phyloP scores from a whole-genome alignment of 1,140 invertebrate species.

The Ceratosolen solmsi region DNA sequence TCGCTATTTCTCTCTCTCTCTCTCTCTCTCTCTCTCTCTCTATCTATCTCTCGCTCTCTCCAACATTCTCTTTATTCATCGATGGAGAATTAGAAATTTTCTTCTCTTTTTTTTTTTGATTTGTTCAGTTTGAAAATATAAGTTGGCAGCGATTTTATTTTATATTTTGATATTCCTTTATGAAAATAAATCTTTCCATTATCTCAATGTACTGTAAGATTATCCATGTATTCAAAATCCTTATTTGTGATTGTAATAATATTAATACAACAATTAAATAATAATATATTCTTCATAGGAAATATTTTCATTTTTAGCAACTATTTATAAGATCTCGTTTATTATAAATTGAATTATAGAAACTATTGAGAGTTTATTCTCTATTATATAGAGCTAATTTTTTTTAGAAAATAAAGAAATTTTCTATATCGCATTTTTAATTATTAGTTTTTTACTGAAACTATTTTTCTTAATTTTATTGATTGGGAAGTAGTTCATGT shows the following conservation, averaged over 20 bases:
- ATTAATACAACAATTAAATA: too few relatives aligned
- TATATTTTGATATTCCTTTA: background rate
- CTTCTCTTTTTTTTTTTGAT: background rate
- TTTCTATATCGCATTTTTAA: too few relatives aligned
- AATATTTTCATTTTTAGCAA: too few relatives aligned
- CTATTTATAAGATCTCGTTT: too few relatives aligned
- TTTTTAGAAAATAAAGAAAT: too few relatives aligned
- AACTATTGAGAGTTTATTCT: too few relatives aligned
- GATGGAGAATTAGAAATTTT: conserved; percentile 16
- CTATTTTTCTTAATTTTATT: too few relatives aligned
- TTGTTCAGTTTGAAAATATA: background rate
- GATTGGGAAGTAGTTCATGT: too few relatives aligned
- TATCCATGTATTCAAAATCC: background rate
- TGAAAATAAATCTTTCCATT: background rate
- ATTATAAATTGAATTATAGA: too few relatives aligned
- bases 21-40: background rate
- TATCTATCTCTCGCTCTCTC: background rate
- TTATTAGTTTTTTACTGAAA: too few relatives aligned
- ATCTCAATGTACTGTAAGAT: background rate
- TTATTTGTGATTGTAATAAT: background rate
- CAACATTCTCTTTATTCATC: conserved; percentile 6
- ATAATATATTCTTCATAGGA: too few relatives aligned
- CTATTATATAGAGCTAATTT: too few relatives aligned
- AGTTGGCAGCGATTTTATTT: background rate
- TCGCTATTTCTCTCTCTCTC: background rate